Percentiles rank a stretch among this genome's conserved stretches.
Evolutionary conservation across 1,140 invertebrate genomes (phyloP).

Genomic region (Listronotus oregonensis): DNA sequence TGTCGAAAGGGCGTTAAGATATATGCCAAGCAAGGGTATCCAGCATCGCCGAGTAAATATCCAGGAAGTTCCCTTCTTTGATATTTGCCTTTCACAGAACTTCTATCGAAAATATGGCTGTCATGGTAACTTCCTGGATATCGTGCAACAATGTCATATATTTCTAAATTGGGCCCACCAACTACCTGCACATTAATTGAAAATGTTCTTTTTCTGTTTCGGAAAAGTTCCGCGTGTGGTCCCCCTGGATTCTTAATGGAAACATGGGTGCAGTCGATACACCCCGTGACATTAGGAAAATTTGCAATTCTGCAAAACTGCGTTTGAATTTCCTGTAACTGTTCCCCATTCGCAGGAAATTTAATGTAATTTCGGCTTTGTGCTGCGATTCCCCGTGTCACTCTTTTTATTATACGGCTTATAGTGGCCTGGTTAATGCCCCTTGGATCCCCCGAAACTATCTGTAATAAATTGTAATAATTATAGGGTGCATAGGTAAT

Average conservation of each 20-base stretch:
- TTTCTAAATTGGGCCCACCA: conserved; percentile 44
- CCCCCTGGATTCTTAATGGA: conserved; percentile 44
- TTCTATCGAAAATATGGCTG: conserved; percentile 43
- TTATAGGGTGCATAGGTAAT: no score
- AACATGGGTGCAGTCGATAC: conserved; percentile 47
- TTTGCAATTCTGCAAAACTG: conserved; percentile 35
- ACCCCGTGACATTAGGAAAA: conserved; percentile 41
- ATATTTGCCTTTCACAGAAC: conserved; percentile 24
- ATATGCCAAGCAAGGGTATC: conserved; percentile 18
- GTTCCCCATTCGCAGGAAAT: conserved; percentile 31
- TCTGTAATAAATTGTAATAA: no score
- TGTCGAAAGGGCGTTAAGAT: background rate
- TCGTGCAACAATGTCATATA: conserved; percentile 48
- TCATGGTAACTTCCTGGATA: conserved; percentile 53
- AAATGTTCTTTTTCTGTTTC: conserved; percentile 50
- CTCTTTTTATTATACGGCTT: conserved; percentile 34
- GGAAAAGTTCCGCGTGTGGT: conserved; percentile 45
- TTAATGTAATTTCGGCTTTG: conserved; percentile 33
- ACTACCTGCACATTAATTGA: conserved; percentile 53
- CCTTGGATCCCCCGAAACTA: conserved; percentile 14
- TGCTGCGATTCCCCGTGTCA: conserved; percentile 30
- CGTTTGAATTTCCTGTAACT: no score
- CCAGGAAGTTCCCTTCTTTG: conserved; percentile 9
- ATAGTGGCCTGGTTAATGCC: conserved; percentile 30
- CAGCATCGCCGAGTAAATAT: conserved; percentile 28